Base-by-base conservation (phyloP, 2,888 invertebrate genomes). In the Leptopilina myrica region DNA sequence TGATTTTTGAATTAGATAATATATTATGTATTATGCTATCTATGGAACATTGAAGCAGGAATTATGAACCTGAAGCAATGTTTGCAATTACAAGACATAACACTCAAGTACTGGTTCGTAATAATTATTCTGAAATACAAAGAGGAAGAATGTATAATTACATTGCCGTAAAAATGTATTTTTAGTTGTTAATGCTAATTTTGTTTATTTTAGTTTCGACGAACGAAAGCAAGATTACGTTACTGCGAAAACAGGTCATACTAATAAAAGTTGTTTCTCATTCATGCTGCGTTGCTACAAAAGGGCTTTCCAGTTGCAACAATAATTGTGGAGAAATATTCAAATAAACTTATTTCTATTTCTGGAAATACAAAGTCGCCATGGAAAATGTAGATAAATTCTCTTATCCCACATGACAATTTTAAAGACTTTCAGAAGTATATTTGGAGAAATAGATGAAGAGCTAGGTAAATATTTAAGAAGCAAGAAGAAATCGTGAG, bases 181-280 rank as follows among this genome's bases (percentile, higher is more conserved):
- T 62, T 20, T 9, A 15, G 62, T 62, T 15, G 9, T 62, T 62
- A 62, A 62, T 20, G 20, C 8, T 62, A 62, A 62, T 62, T 20
- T 62, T 62, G 62, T 62, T 62, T 62, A 62, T 15, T 62, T 15
- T n/a, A 15, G 62, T 62, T 62, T 9, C 62, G 15, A 20, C 20
- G n/a, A 20, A 62, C 62, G 20, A 62, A 62, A 62, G 8, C 62
- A 20, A 20, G 15, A 62, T 62, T 62, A 62, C 62, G 7, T 7
- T 20, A 11, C 20, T 62, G 8, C 15, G 20, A 67, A 43, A 67
- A 3, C 46, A 67, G 49, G 12, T 49, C 49, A 49, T 0, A 49
- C 46, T 20, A 49, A 67, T 67, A 67, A 67, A 49, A 67, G 49
- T 7, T 46, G 12, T 49, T 67, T 49, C 49, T 49, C 46, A 49